Conservation (phyloP, 2,113 vertebrate genomes). For the Eretmochelys imbricata region DNA sequence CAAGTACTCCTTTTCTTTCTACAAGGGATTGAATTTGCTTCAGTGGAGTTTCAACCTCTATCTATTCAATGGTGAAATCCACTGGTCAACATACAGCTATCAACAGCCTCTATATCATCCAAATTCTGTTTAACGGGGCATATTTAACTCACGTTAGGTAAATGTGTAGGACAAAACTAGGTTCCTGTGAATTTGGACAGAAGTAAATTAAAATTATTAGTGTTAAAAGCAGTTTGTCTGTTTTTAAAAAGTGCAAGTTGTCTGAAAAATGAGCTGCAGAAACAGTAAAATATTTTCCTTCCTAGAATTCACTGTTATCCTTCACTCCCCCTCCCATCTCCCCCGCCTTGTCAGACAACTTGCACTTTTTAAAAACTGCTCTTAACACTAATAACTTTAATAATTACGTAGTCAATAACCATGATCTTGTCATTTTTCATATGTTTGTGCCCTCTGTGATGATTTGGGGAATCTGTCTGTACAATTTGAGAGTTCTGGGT, state of each 20-base stretch:
- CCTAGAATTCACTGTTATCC: constrained; percentile 55
- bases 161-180: constrained; percentile 61
- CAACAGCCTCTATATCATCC: constrained; percentile 48
- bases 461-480: too few species aligned
- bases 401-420: background rate
- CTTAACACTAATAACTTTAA: too few species aligned
- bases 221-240: constrained; percentile 81
- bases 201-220: constrained; percentile 75
- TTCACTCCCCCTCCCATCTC: constrained; percentile 39
- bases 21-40: constrained; percentile 46
- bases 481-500: too few species aligned
- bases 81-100: constrained; percentile 44
- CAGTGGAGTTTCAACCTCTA: constrained; percentile 32
- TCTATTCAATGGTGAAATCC: constrained; percentile 40
- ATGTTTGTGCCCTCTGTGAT: background rate
- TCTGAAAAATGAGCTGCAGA: constrained; percentile 71
- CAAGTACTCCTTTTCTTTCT: background rate
- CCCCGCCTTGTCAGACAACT: too few species aligned
- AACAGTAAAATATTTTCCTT: constrained; percentile 67
- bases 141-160: constrained; percentile 55
- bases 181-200: constrained; percentile 68
- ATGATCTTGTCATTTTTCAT: background rate
- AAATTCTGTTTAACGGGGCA: constrained; percentile 46
- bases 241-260: constrained; percentile 82
- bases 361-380: too few species aligned